Conservation (phyloP, 2,113 vertebrate genomes). For the Struthio camelus region DNA sequence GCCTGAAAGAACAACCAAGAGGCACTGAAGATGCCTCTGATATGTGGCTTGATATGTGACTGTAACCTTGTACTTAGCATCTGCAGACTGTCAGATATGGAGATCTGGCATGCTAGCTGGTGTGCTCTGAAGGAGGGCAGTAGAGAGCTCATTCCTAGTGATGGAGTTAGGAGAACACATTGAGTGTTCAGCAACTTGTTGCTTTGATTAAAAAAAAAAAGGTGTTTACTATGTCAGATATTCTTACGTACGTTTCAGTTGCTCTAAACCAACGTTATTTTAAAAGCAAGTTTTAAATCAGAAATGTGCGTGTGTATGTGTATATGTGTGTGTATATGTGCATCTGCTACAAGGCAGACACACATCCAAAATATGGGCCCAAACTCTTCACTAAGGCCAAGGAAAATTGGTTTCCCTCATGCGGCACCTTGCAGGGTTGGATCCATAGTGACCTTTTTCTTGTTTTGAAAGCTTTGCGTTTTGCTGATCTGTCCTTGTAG, state of each 20-base stretch:
- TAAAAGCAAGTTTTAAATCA: background rate
- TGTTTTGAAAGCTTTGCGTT: background rate
- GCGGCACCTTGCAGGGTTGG: background rate
- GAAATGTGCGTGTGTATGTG: no score
- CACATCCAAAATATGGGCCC: background rate
- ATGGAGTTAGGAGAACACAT: accelerated
- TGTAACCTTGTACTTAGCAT: background rate
- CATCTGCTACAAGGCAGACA: background rate
- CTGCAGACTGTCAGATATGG: background rate
- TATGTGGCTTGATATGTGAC: background rate
- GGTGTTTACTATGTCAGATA: background rate
- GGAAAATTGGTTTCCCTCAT: background rate
- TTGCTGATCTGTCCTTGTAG: background rate
- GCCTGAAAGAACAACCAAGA: background rate
- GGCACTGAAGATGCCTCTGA: background rate
- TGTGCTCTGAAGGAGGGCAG: background rate
- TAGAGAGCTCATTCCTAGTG: accelerated
- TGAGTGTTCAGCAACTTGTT: accelerated
- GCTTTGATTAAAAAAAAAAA: background rate
- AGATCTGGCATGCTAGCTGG: background rate
- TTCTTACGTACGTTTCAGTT: background rate
- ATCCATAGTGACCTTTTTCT: background rate
- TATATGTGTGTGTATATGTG: no score
- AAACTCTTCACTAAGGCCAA: background rate
- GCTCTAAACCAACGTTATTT: background rate